Evolutionary conservation across 2,888 invertebrate species (phyloP).

Genomic region (Pachydiplax longipennis): DNA sequence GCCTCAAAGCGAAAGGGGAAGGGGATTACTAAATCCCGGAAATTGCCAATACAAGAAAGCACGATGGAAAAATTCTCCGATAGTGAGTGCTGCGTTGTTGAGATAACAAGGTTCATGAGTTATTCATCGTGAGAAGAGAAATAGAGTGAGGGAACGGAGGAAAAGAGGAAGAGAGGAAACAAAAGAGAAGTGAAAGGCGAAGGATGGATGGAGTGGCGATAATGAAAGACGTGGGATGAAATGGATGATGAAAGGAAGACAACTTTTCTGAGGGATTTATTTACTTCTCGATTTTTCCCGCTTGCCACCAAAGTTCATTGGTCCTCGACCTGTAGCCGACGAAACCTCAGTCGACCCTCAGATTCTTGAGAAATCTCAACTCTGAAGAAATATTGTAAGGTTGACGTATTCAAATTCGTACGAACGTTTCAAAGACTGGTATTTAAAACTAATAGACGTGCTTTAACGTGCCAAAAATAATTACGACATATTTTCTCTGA

Average conservation of each 20-base stretch:
- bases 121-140: background rate
- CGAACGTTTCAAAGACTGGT: background rate
- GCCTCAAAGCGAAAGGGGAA: background rate
- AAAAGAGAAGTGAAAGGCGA: background rate
- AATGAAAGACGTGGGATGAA: background rate
- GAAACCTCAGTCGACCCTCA: too few relatives aligned
- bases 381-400: background rate
- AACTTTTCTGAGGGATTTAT: too few relatives aligned
- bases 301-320: too few relatives aligned
- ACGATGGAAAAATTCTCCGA: background rate
- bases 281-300: too few relatives aligned
- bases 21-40: background rate
- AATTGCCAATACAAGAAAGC: background rate
- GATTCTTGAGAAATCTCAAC: too few relatives aligned
- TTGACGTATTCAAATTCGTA: background rate
- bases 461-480: too few relatives aligned
- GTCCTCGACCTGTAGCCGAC: too few relatives aligned
- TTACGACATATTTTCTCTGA: too few relatives aligned
- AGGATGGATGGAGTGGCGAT: background rate
- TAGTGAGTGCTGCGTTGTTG: background rate
- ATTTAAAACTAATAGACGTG: too few relatives aligned
- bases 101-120: slow-evolving; percentile 1
- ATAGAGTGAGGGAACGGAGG: background rate
- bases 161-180: background rate
- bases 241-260: background rate